Percentiles rank a stretch among this genome's conserved stretches.
Evolutionary conservation across 2,888 invertebrate species (phyloP).

Genomic region (Urechis unicinctus): DNA sequence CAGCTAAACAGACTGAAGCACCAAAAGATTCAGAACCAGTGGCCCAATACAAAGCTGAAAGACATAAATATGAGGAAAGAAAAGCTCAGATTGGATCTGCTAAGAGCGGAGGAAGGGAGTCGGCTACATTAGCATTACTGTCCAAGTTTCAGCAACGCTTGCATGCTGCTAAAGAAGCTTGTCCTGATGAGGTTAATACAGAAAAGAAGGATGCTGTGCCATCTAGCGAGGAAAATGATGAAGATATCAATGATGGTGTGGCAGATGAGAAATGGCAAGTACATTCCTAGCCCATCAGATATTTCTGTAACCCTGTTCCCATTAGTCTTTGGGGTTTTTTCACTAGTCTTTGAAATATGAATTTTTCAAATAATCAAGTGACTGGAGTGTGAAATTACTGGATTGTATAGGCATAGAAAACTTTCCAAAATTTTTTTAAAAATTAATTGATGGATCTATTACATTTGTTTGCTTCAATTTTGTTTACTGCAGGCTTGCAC

Average conservation of each 20-base stretch:
- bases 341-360: neutral
- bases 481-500: conserved; percentile 34
- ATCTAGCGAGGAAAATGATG: neutral
- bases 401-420: too few relatives aligned
- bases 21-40: conserved; percentile 7
- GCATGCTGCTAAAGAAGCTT: conserved; percentile 59
- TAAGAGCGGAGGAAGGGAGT: conserved; percentile 29
- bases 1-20: too few relatives aligned
- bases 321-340: too few relatives aligned
- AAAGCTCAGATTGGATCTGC: conserved; percentile 32
- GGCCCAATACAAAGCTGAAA: conserved; percentile 16
- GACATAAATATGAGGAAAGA: conserved; percentile 36
- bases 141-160: conserved; percentile 79
- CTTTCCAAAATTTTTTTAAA: too few relatives aligned
- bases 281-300: too few relatives aligned
- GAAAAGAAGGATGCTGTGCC: neutral
- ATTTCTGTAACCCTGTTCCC: too few relatives aligned
- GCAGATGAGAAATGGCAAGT: conserved; percentile 15
- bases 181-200: conserved; percentile 53
- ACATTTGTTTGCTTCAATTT: neutral
- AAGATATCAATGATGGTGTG: neutral
- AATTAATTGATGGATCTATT: too few relatives aligned
- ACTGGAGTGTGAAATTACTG: neutral
- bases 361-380: neutral
- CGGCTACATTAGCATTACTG: conserved; percentile 68